phyloP scores from a whole-genome alignment of 1,140 invertebrate genomes.

The Drosophila triauraria region DNA sequence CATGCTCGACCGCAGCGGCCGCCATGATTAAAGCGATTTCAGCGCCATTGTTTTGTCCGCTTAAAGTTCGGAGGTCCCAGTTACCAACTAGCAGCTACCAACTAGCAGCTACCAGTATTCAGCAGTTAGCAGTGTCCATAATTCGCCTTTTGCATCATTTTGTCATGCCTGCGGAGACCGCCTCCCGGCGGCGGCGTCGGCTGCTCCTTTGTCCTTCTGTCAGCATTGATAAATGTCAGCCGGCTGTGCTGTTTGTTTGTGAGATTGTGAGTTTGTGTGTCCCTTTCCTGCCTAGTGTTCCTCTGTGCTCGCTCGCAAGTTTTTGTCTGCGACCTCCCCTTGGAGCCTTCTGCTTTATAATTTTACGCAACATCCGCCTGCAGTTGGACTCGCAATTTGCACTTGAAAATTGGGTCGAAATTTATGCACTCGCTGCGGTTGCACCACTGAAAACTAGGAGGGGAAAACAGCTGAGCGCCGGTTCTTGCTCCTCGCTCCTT shows the following conservation, averaged over 20 bases:
- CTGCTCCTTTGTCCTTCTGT: slow-evolving; percentile 72
- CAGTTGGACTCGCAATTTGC: slow-evolving; percentile 68
- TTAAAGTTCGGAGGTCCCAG: slow-evolving; percentile 24
- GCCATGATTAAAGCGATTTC: slow-evolving; percentile 84
- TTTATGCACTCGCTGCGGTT: slow-evolving; percentile 79
- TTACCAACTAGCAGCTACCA: background rate
- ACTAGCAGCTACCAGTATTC: background rate
- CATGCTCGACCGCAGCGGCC: slow-evolving; percentile 71
- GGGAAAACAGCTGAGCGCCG: slow-evolving; percentile 58
- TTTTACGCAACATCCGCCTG: slow-evolving; percentile 74
- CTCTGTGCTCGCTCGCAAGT: slow-evolving; percentile 47
- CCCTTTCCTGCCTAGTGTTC: slow-evolving; percentile 44
- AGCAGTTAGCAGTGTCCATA: slow-evolving; percentile 44
- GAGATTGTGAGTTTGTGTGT: slow-evolving; percentile 53
- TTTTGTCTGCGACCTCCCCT: slow-evolving; percentile 60
- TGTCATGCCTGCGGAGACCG: slow-evolving; percentile 67
- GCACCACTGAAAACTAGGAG: slow-evolving; percentile 42
- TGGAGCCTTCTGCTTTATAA: slow-evolving; percentile 46
- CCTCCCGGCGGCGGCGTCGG: slow-evolving; percentile 28
- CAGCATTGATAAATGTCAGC: slow-evolving; percentile 80
- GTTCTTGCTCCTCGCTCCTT: background rate
- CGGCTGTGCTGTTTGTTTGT: slow-evolving; percentile 60
- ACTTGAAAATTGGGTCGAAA: slow-evolving; percentile 82
- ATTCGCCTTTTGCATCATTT: slow-evolving; percentile 76
- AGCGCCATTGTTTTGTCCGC: slow-evolving; percentile 74